Base-by-base conservation (phyloP, 2,797 vertebrate genomes). In the Sandelia bainsii region DNA sequence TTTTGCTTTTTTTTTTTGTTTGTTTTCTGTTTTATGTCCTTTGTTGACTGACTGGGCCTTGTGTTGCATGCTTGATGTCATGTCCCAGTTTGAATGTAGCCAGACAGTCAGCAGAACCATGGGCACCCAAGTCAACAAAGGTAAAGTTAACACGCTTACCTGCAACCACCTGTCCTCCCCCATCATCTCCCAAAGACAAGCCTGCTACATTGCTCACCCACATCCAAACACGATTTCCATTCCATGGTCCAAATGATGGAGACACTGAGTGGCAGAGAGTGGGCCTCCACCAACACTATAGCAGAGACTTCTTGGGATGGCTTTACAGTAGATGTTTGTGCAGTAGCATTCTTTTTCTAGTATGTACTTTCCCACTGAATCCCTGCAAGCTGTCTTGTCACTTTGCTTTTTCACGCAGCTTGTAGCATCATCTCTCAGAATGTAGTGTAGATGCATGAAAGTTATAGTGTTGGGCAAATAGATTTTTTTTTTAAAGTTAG, bases 81-180 rank as follows among this genome's bases (percentile, higher is more conserved):
- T 87, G 89, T 92, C 90, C 85, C 91, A 95, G 94, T 95, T 90
- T 95, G 93, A 95, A 87, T 89, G 84, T 95, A 94, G 85, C 92
- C 92, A 95, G 90, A 88, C 93, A 94, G 83, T 92, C 86, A 91
- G 70, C 93, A 92, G 88, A 89, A 68, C 92, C 90, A 87, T 80
- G 86, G 92, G 89, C 90, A 75, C 90, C 92, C 93, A 89, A 89
- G 79, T 91, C 84, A 86, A 90, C 91, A 90, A 94, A 95, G 94
- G 94, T 95, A 95, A 94, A 86, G 88, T 92, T 82, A 87, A 91
- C 82, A 79, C 83, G 82, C 80, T 87, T 68, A 89, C 76, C 72
- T 66, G 62, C 50, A 62, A 60, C 67, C 77, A 73, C 84, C 74
- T 69, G 54, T 80, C 71, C 69, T 68, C 67, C 76, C 66, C 52